A percentile compares a stretch with the other conserved stretches of the same genome.
Conservation (phyloP, 2,888 invertebrate genomes). For the Ceraclea dissimilis region DNA sequence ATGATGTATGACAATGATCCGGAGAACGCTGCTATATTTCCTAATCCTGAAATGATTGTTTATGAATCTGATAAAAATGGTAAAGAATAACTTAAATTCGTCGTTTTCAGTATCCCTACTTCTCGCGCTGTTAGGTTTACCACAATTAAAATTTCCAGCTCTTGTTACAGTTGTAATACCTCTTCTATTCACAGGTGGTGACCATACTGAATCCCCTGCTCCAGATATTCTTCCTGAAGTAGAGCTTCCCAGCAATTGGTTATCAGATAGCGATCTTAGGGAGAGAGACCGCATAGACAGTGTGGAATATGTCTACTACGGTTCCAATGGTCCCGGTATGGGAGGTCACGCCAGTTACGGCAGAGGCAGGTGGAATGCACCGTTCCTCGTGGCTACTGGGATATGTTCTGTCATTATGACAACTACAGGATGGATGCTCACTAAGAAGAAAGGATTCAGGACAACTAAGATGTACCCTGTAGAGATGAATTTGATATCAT, state of each 20-base stretch:
- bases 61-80: slow-evolving; percentile 22
- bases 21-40: slow-evolving; percentile 44
- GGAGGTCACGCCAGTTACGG: slow-evolving; percentile 34
- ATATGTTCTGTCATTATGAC: slow-evolving; percentile 27
- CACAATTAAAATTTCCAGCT: too few relatives aligned
- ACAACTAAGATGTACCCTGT: slow-evolving; percentile 50
- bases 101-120: too few relatives aligned
- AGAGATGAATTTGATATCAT: slow-evolving; percentile 53
- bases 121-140: too few relatives aligned
- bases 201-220: neutral
- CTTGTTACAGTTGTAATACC: too few relatives aligned
- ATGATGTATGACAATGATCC: slow-evolving; percentile 38
- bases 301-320: slow-evolving; percentile 65
- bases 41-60: slow-evolving; percentile 41
- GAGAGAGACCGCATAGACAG: slow-evolving; percentile 67
- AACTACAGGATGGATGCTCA: slow-evolving; percentile 37
- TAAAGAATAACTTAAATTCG: slow-evolving; percentile 4
- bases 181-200: neutral
- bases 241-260: slow-evolving; percentile 54
- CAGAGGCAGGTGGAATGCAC: slow-evolving; percentile 7
- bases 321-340: slow-evolving; percentile 33
- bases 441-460: slow-evolving; percentile 42
- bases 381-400: slow-evolving; percentile 21
- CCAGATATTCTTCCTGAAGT: slow-evolving; percentile 41
- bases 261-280: slow-evolving; percentile 57